A percentile compares a stretch with the other conserved stretches of the same genome.
These are phyloP conservation scores for Agrypnus murinus DNA, from an alignment of 2,888 invertebrate species.

Conservation along the genomic window DNA sequence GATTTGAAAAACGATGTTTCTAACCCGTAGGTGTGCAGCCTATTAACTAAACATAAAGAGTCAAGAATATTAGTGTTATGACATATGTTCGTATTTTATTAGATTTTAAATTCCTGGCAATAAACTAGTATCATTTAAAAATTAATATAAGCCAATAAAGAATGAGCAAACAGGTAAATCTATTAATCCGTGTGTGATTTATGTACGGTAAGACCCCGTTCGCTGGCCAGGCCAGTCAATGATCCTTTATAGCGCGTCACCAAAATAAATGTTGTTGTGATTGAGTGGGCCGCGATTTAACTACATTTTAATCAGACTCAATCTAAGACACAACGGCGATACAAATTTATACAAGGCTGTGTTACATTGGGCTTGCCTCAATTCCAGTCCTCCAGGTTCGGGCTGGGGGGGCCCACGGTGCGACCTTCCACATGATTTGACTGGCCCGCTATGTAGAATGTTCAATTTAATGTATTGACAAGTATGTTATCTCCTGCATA, in stretches of 20 bases:
- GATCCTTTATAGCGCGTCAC: conserved; percentile 52
- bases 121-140: conserved; percentile 32
- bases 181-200: conserved; percentile 52
- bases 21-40: conserved; percentile 24
- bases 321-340: conserved; percentile 70
- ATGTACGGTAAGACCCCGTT: conserved; percentile 49
- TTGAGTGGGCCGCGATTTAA: conserved; percentile 69
- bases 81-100: conserved; percentile 36
- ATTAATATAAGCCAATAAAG: conserved; percentile 36
- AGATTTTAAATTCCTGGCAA: conserved; percentile 33
- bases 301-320: conserved; percentile 71
- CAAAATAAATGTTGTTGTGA: conserved; percentile 59
- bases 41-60: conserved; percentile 18
- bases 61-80: conserved; percentile 35
- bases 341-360: conserved; percentile 72
- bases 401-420: conserved; percentile 15
- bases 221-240: conserved; percentile 52
- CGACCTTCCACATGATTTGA: conserved; percentile 39
- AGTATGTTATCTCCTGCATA: conserved; percentile 70
- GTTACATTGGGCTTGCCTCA: conserved; percentile 68
- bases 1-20: conserved; percentile 17
- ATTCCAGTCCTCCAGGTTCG: conserved; percentile 61
- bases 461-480: conserved; percentile 71
- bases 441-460: conserved; percentile 66
- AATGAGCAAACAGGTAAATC: conserved; percentile 49